Percentiles rank a stretch among this genome's conserved stretches.
Conservation (phyloP, 1,140 invertebrate genomes). For the Hirudo medicinalis region DNA sequence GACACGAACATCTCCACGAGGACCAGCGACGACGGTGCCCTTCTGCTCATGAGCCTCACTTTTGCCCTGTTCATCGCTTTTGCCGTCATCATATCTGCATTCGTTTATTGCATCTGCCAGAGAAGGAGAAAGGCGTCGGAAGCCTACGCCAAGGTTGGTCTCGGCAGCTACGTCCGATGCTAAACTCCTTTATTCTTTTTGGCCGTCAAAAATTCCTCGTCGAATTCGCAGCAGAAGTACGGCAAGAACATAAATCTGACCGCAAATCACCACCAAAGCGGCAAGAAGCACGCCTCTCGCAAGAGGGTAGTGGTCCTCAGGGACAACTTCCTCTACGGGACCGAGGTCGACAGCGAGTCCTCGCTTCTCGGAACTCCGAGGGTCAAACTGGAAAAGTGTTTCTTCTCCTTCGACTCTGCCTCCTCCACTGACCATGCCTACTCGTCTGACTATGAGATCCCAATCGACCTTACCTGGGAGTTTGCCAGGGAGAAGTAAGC, state of each 20-base stretch:
- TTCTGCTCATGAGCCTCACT: not conserved
- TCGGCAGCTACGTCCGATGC: not conserved
- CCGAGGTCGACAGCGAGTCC: not conserved
- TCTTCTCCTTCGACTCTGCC: not conserved
- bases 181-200: not conserved
- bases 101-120: too few species aligned
- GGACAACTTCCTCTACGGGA: conserved; percentile 35
- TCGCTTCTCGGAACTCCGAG: not conserved
- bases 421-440: not conserved
- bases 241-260: not conserved
- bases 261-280: not conserved
- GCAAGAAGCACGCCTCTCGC: not conserved
- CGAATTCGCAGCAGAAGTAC: too few species aligned
- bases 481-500: conserved; percentile 15
- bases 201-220: not conserved
- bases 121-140: not conserved
- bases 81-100: too few species aligned
- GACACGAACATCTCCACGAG: not conserved
- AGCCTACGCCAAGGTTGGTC: not conserved
- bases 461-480: conserved; percentile 18
- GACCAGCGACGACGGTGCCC: not conserved
- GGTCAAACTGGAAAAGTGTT: conserved; percentile 6
- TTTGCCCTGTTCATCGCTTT: not conserved
- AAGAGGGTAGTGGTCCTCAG: conserved; percentile 9
- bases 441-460: conserved; percentile 18